Evolutionary conservation across 2,888 invertebrate genomes (phyloP).

Genomic region (Lepeophtheirus nordmannii): DNA sequence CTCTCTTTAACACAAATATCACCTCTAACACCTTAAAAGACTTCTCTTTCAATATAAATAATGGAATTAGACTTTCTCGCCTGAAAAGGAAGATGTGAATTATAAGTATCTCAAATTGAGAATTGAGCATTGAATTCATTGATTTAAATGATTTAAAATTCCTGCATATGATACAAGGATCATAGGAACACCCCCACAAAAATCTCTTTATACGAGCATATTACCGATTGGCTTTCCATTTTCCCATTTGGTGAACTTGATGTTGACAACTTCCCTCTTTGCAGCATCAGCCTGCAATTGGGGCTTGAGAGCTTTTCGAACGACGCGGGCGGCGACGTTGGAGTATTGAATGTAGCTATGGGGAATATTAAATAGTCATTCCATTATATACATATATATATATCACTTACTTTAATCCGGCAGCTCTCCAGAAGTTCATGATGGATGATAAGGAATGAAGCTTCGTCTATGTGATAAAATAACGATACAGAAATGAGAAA

Average conservation of each 20-base stretch:
- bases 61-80: no score
- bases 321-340: slow-evolving; percentile 68
- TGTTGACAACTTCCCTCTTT: slow-evolving; percentile 55
- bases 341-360: slow-evolving; percentile 87
- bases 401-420: slow-evolving; percentile 22
- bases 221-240: slow-evolving; percentile 66
- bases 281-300: slow-evolving; percentile 55
- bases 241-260: slow-evolving; percentile 72
- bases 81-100: no score
- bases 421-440: slow-evolving; percentile 25
- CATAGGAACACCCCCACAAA: no score
- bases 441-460: neutral
- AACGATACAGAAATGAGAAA: neutral
- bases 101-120: no score
- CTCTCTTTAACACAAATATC: no score
- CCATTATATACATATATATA: neutral
- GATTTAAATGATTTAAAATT: no score
- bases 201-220: no score
- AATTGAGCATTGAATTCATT: no score
- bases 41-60: no score
- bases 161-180: no score
- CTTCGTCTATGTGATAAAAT: no score
- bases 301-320: slow-evolving; percentile 64
- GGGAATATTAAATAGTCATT: neutral
- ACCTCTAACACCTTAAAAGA: no score